Evolutionary conservation across 2,113 vertebrate genomes (phyloP).

Genomic region (Sinocyclocheilus maitianheensis): DNA sequence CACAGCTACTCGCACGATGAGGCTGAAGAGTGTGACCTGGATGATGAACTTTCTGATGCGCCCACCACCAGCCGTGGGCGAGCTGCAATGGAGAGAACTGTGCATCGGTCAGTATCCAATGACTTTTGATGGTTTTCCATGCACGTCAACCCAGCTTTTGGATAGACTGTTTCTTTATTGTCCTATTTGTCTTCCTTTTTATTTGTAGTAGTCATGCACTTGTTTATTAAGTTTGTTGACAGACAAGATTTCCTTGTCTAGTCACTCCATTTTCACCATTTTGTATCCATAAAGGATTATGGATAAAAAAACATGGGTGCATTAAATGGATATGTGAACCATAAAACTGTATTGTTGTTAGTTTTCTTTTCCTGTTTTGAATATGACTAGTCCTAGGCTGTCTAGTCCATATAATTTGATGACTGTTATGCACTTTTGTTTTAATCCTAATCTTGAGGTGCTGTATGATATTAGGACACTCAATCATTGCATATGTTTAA

Average conservation of each 20-base stretch:
- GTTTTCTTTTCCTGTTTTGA: slow-evolving; percentile 5
- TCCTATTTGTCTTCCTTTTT: slow-evolving; percentile 48
- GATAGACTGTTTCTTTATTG: background rate
- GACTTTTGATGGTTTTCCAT: slow-evolving; percentile 76
- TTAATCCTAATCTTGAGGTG: background rate
- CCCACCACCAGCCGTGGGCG: slow-evolving; percentile 86
- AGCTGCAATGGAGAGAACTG: slow-evolving; percentile 83
- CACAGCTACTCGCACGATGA: slow-evolving; percentile 95
- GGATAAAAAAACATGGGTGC: background rate
- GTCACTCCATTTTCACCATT: background rate
- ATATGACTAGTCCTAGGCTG: background rate
- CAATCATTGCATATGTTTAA: background rate
- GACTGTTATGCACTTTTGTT: background rate
- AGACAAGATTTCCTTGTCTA: background rate
- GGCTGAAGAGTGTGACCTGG: slow-evolving; percentile 82
- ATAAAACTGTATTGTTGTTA: background rate
- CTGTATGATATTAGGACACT: background rate
- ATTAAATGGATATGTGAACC: background rate
- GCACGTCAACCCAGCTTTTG: background rate
- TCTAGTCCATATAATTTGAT: slow-evolving; percentile 2
- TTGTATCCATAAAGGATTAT: background rate
- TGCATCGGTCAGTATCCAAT: slow-evolving; percentile 91
- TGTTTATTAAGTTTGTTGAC: background rate
- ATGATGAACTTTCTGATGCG: slow-evolving; percentile 87
- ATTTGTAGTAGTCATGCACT: background rate